phyloP scores from a whole-genome alignment of 2,113 vertebrate genomes.

The Otocyon megalotis region DNA sequence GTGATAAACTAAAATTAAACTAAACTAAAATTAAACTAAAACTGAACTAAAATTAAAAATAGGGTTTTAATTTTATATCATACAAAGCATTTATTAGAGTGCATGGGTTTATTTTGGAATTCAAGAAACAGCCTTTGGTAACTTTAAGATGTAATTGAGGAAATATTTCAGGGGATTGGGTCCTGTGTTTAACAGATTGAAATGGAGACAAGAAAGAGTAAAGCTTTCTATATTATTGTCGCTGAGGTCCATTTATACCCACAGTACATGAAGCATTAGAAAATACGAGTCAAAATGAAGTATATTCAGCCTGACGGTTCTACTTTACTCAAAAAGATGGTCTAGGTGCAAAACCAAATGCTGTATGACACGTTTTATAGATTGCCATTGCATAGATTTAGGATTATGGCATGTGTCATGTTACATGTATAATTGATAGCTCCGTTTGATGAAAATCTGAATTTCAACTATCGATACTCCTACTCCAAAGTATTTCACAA shows the following conservation, averaged over 20 bases:
- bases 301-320: background rate
- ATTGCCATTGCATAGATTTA: background rate
- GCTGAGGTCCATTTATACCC: background rate
- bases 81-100: conserved; percentile 35
- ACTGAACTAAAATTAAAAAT: conserved; percentile 47
- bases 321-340: background rate
- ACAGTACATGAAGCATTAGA: background rate
- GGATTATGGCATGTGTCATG: background rate
- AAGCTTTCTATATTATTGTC: background rate
- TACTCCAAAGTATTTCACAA: conserved; percentile 1
- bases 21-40: conserved; percentile 39
- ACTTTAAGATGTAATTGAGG: conserved; percentile 19
- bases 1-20: conserved; percentile 36
- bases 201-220: background rate
- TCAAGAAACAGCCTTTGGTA: background rate
- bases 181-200: background rate
- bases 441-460: conserved; percentile 38
- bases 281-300: background rate
- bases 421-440: background rate
- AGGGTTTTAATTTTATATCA: background rate
- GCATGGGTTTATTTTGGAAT: conserved; percentile 37
- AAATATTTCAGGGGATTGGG: conserved; percentile 35
- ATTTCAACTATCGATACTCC: background rate
- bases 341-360: background rate
- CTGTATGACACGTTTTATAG: background rate